phyloP scores from a whole-genome alignment of 2,113 vertebrate species.

The Lampris megalopsis region DNA sequence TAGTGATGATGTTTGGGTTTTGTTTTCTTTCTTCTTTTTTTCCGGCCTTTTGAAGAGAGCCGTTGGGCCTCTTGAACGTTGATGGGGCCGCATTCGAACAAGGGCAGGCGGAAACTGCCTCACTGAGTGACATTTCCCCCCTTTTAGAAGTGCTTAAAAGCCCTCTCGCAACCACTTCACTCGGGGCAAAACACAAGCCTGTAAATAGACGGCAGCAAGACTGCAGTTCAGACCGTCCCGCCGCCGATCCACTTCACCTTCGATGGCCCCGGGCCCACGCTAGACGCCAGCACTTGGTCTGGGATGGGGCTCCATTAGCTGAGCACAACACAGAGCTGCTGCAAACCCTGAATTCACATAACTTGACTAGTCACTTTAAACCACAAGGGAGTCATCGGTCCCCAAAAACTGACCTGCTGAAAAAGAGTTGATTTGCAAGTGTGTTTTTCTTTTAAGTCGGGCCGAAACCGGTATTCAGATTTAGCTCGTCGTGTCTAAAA shows the following conservation, averaged over 20 bases:
- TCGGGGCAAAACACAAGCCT: conserved; percentile 38
- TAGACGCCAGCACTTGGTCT: neutral
- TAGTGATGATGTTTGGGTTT: too few relatives aligned
- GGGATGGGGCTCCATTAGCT: neutral
- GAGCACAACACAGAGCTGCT: neutral
- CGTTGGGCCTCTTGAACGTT: conserved; percentile 37
- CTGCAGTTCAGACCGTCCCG: conserved; percentile 13
- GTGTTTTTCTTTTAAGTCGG: too few relatives aligned
- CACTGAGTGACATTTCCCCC: too few relatives aligned
- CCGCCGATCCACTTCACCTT: conserved; percentile 43
- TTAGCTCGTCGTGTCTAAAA: too few relatives aligned
- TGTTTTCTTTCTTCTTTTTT: conserved; percentile 18
- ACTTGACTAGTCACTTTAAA: too few relatives aligned
- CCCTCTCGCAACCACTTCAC: conserved; percentile 70
- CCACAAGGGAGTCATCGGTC: too few relatives aligned
- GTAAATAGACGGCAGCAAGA: conserved; percentile 65
- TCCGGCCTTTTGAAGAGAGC: conserved; percentile 51
- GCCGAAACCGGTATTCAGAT: too few relatives aligned
- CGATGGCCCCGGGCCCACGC: neutral
- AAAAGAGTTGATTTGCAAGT: too few relatives aligned
- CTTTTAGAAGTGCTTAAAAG: conserved; percentile 2
- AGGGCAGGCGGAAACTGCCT: too few relatives aligned
- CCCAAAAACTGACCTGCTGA: too few relatives aligned
- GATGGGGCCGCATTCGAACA: conserved; percentile 8
- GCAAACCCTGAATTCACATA: too few relatives aligned